phyloP scores from a whole-genome alignment of 2,797 vertebrate genomes.

The Pangasius macronema region DNA sequence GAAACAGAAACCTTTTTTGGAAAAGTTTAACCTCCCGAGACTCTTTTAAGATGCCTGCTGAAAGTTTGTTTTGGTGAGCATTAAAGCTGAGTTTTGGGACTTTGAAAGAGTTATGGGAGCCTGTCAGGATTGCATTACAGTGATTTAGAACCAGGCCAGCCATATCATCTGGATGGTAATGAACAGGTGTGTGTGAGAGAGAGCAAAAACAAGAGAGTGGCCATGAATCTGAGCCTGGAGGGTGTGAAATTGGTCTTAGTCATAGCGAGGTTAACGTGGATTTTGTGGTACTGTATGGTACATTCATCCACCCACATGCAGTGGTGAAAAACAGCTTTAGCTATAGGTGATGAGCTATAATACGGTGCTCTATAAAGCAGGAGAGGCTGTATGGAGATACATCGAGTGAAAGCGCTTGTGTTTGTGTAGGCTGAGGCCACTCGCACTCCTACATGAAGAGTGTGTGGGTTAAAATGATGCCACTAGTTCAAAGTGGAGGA shows the following conservation, averaged over 20 bases:
- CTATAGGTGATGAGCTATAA: neutral
- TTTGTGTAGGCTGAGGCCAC: slow-evolving; percentile 33
- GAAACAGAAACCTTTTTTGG: neutral
- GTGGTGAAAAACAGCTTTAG: slow-evolving; percentile 28
- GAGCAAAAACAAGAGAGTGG: neutral
- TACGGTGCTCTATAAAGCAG: neutral
- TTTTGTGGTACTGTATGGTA: slow-evolving; percentile 23
- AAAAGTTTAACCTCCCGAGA: neutral
- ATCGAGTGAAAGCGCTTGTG: neutral
- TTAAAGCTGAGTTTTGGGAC: neutral
- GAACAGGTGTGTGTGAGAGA: slow-evolving; percentile 34
- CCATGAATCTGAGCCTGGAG: slow-evolving; percentile 25
- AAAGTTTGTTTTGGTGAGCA: neutral
- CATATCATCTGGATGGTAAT: slow-evolving; percentile 1
- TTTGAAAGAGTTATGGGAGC: slow-evolving; percentile 24
- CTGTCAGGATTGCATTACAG: neutral
- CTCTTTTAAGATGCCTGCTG: neutral
- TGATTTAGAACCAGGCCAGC: slow-evolving; percentile 8
- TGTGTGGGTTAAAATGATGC: slow-evolving; percentile 55
- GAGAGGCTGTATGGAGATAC: neutral
- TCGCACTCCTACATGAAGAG: slow-evolving; percentile 37
- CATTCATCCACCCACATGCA: slow-evolving; percentile 48
- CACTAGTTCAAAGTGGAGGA: slow-evolving; percentile 47
- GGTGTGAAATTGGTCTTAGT: slow-evolving; percentile 51
- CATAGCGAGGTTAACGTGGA: slow-evolving; percentile 40